Conservation (phyloP, 1,140 invertebrate species). For the Dermatophagoides farinae region DNA sequence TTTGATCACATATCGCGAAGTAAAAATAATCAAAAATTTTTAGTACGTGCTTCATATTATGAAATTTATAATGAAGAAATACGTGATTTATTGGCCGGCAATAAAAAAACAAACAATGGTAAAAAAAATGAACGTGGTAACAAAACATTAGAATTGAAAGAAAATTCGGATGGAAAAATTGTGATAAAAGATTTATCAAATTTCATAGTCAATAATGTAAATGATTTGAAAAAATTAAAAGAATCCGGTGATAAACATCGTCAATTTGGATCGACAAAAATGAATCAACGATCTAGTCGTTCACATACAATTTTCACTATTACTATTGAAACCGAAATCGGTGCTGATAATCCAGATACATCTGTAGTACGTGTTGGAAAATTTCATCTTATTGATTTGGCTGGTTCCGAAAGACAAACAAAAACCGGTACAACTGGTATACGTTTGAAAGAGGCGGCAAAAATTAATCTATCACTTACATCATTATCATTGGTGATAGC, state of each 20-base stretch:
- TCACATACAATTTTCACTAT: slow-evolving; percentile 77
- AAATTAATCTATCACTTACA: slow-evolving; percentile 83
- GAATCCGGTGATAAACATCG: slow-evolving; percentile 20
- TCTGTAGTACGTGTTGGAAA: slow-evolving; percentile 41
- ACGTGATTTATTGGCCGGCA: slow-evolving; percentile 39
- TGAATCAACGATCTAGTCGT: slow-evolving; percentile 63
- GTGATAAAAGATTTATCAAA: slow-evolving; percentile 55
- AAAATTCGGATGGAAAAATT: slow-evolving; percentile 55
- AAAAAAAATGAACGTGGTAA: not conserved
- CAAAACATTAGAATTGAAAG: slow-evolving; percentile 35
- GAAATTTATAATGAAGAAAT: slow-evolving; percentile 68
- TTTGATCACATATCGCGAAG: slow-evolving; percentile 52
- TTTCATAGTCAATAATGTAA: slow-evolving; percentile 56
- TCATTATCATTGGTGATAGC: slow-evolving; percentile 87
- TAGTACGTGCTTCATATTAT: slow-evolving; percentile 51
- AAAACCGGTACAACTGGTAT: slow-evolving; percentile 77
- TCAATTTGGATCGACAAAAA: slow-evolving; percentile 53
- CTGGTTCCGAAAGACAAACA: slow-evolving; percentile 65
- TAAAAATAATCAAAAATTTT: slow-evolving; percentile 39
- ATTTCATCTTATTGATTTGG: slow-evolving; percentile 61
- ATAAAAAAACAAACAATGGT: not conserved
- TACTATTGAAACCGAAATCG: slow-evolving; percentile 42
- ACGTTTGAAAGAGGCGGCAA: slow-evolving; percentile 74
- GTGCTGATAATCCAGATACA: slow-evolving; percentile 25
- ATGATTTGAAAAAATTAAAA: slow-evolving; percentile 41